Conservation (phyloP, 2,113 vertebrate genomes). For the Numida meleagris region DNA sequence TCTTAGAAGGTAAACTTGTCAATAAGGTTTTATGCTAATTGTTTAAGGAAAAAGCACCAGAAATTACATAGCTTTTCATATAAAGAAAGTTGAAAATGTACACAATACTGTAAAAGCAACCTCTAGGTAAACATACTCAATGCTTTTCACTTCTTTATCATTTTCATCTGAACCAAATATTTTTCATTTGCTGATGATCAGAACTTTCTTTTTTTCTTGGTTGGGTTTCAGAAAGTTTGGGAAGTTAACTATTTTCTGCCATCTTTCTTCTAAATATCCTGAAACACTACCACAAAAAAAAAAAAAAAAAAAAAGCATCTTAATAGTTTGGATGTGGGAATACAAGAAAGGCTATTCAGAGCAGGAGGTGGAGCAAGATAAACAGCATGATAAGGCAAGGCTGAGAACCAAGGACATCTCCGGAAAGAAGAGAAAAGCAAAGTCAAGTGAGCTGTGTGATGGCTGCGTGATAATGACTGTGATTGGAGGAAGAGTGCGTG, state of each 20-base stretch:
- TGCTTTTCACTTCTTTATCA: conserved; percentile 48
- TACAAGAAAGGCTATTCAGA: no score
- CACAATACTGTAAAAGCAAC: conserved; percentile 66
- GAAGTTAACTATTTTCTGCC: conserved; percentile 41
- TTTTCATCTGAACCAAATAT: conserved; percentile 53
- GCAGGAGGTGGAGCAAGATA: no score
- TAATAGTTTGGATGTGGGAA: no score
- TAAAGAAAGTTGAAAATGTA: conserved; percentile 47
- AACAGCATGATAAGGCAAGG: no score
- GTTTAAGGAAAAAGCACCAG: conserved; percentile 37
- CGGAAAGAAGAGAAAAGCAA: no score
- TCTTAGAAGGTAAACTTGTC: conserved; percentile 69
- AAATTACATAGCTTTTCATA: conserved; percentile 59
- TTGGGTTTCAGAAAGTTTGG: background rate
- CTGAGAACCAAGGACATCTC: no score
- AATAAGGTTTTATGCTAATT: conserved; percentile 53
- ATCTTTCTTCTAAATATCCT: conserved; percentile 60
- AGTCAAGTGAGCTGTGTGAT: no score
- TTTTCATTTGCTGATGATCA: conserved; percentile 60
- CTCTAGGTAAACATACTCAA: conserved; percentile 57
- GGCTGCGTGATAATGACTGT: no score
- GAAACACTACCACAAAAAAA: conserved; percentile 35
- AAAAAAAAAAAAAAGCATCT: conserved; percentile 56
- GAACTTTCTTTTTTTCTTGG: conserved; percentile 54
- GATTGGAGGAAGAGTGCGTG: no score